Base-by-base conservation (phyloP, 1,140 invertebrate species). In the Chelonus insularis region DNA sequence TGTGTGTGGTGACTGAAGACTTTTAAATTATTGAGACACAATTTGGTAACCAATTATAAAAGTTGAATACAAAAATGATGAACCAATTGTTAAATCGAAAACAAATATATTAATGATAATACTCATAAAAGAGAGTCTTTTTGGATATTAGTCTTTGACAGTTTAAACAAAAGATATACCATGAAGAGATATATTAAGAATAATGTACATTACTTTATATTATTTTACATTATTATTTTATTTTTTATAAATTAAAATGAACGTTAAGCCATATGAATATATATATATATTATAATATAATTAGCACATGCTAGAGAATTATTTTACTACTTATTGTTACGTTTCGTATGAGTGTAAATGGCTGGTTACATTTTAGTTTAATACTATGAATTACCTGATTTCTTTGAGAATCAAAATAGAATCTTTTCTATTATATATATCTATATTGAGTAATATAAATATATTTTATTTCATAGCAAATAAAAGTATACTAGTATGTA, bases 211-310 rank as follows among this genome's bases (percentile, higher is more conserved):
- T 66, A 66, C 68, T 72, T 68, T 58, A 58, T 72, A 76, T 76
- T 69, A 75, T 72, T 76, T 73, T 77, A 61, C 74, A 76, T 16
- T 68, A 66, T 77, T 73, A 75, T 74, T 75, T 75, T 63, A 73
- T 73, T 73, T 76, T 18, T 45, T 20, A 45, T 45, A 20, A 45
- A n/a, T 6, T 45, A 1, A 39, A 39, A 12, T 39, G n/a, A 39
- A 39, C 37, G 12, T 39, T 39, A 39, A 11, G 37, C 14, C n/a
- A 11, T 39, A 39, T 5, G 14, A 12, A 39, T 1, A 39, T 39
- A 39, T 45, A 45, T 45, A 57, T 65, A 73, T 68, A 72, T 74
- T 70, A 72, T 69, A 69, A 64, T 23, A 65, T 69, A 51, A 63
- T 52, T 50, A 58, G 39, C 39, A 47, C 57, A 62, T 52, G 47